These are phyloP conservation scores for Tenthredo distinguenda DNA, from an alignment of 2,888 invertebrate species.

Conservation along the genomic window DNA sequence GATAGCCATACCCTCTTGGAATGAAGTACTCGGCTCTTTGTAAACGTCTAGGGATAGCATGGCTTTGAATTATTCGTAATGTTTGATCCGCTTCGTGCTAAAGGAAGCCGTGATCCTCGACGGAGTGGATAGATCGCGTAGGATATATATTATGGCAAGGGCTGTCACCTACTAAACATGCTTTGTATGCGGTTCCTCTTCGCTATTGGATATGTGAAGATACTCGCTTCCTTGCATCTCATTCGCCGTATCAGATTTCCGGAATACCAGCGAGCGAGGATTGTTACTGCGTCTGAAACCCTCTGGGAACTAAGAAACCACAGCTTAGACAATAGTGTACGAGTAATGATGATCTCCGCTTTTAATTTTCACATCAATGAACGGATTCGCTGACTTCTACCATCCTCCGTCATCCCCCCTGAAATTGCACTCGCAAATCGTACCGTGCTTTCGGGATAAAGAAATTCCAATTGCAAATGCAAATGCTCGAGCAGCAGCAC, in stretches of 20 bases:
- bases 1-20: slow-evolving; percentile 8
- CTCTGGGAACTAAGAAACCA: background rate
- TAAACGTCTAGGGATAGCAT: slow-evolving; percentile 10
- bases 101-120: slow-evolving; percentile 29
- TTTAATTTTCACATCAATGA: background rate
- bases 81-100: slow-evolving; percentile 14
- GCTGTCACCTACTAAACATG: background rate
- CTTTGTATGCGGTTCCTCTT: slow-evolving; percentile 24
- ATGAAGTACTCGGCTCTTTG: slow-evolving; percentile 10
- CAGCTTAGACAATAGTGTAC: background rate
- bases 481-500: background rate
- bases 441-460: background rate
- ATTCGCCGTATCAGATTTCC: slow-evolving; percentile 2
- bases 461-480: slow-evolving; percentile 47
- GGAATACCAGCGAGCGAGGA: background rate
- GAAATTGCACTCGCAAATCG: slow-evolving; percentile 13
- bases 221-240: slow-evolving; percentile 33
- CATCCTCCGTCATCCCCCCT: background rate
- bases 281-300: background rate
- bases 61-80: slow-evolving; percentile 19
- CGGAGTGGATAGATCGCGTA: background rate
- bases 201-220: slow-evolving; percentile 14
- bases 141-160: background rate
- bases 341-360: background rate
- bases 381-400: background rate